phyloP scores from a whole-genome alignment of 1,140 invertebrate genomes.

The Drosophila pseudoananassae region DNA sequence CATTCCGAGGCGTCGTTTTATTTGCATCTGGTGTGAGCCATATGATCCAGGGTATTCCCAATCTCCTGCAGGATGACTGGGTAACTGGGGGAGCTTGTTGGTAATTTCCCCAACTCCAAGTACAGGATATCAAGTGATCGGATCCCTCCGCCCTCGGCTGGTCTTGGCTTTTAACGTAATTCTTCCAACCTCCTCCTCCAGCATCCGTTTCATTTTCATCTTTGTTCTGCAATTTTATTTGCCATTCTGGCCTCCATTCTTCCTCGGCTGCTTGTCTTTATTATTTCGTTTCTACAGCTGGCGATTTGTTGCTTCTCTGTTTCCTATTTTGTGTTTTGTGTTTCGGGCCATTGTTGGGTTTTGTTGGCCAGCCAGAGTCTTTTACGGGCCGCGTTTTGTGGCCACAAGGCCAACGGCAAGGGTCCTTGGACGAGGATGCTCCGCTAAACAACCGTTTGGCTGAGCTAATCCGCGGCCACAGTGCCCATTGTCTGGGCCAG shows the following conservation, averaged over 20 bases:
- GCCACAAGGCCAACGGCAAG: constrained; percentile 48
- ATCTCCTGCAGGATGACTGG: too few relatives aligned
- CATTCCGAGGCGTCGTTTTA: constrained; percentile 64
- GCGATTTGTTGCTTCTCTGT: constrained; percentile 6
- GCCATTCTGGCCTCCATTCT: constrained; percentile 30
- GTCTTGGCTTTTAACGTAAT: constrained; percentile 27
- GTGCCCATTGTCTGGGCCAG: constrained; percentile 26
- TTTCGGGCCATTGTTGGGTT: constrained; percentile 24
- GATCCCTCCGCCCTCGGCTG: too few relatives aligned
- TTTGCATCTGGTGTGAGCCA: constrained; percentile 70
- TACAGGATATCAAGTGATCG: constrained; percentile 3
- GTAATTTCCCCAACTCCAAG: too few relatives aligned
- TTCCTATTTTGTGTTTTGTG: constrained; percentile 15
- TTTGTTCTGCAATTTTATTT: constrained; percentile 74
- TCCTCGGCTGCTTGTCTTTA: constrained; percentile 31
- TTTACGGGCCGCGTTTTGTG: constrained; percentile 65
- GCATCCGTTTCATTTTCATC: constrained; percentile 52
- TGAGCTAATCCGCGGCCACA: constrained; percentile 51
- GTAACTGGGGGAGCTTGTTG: too few relatives aligned
- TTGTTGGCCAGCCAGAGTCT: constrained; percentile 56
- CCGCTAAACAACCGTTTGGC: constrained; percentile 62
- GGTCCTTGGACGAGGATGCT: neutral
- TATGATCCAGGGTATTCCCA: too few relatives aligned
- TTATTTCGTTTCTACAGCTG: constrained; percentile 31
- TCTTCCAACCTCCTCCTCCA: constrained; percentile 26